Evolutionary conservation across 2,888 invertebrate genomes (phyloP).

Genomic region (Julus scanicus): DNA sequence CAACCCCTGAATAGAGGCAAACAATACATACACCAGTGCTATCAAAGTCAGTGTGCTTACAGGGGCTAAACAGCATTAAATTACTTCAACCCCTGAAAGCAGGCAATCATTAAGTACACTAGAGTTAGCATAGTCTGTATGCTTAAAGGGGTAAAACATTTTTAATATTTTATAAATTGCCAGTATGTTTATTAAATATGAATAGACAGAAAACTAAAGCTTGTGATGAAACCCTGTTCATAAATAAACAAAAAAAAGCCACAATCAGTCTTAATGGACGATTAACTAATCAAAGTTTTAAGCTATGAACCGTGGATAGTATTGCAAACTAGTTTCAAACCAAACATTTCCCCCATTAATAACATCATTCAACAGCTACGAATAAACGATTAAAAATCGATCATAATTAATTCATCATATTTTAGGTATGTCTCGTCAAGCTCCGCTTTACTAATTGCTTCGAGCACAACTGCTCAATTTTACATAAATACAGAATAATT

Average conservation of each 20-base stretch:
- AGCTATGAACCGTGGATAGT: no score
- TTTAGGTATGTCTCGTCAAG: background rate
- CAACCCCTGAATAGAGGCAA: background rate
- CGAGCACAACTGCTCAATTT: conserved; percentile 28
- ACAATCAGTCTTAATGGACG: no score
- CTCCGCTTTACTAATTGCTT: background rate
- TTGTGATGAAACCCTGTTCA: no score
- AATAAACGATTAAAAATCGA: conserved; percentile 5
- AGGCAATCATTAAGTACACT: background rate
- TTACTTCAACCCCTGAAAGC: background rate
- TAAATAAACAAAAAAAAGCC: no score
- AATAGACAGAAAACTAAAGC: no score
- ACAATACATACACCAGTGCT: no score
- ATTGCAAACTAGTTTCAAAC: background rate
- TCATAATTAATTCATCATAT: conserved; percentile 7
- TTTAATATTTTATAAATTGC: no score
- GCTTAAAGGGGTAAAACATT: background rate
- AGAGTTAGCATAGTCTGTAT: background rate
- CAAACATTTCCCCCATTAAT: background rate
- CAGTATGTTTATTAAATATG: no score
- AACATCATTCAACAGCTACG: background rate
- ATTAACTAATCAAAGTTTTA: no score
- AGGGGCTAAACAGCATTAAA: no score
- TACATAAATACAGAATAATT: conserved; percentile 14
- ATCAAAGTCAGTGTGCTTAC: no score